Conservation (phyloP, 2,797 vertebrate species). For the Scyliorhinus canicula region DNA sequence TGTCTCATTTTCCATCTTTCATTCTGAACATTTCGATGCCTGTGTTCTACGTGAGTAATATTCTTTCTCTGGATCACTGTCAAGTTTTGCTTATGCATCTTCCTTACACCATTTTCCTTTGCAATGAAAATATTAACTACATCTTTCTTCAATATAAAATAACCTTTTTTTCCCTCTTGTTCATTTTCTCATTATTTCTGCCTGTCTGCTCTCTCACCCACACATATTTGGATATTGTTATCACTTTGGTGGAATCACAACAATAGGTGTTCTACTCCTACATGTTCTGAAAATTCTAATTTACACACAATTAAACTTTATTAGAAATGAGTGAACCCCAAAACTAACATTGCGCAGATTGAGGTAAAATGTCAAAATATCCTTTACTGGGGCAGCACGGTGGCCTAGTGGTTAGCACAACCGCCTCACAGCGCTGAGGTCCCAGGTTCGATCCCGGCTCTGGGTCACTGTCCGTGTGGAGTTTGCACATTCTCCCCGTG, state of each 20-base stretch:
- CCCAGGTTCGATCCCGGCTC: too few relatives aligned
- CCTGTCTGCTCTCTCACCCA: neutral
- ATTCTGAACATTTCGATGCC: neutral
- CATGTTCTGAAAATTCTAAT: neutral
- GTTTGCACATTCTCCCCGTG: too few relatives aligned
- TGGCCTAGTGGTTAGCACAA: too few relatives aligned
- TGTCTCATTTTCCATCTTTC: neutral
- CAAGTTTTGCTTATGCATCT: conserved; percentile 39
- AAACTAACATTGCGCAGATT: neutral
- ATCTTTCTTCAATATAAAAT: neutral
- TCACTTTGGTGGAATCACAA: neutral
- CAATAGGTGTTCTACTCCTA: neutral
- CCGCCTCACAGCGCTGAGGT: too few relatives aligned
- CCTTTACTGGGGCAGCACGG: neutral
- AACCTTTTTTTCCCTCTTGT: neutral
- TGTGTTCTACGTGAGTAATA: neutral
- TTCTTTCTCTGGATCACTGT: neutral
- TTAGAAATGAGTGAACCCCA: neutral
- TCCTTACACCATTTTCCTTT: neutral
- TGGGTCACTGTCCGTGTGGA: too few relatives aligned
- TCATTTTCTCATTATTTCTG: conserved; percentile 11
- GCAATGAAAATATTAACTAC: neutral
- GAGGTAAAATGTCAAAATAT: neutral
- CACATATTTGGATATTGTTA: neutral
- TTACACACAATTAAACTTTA: neutral